These are phyloP conservation scores for Stenurella melanura DNA, from an alignment of 2,888 invertebrate species.

Conservation along the genomic window DNA sequence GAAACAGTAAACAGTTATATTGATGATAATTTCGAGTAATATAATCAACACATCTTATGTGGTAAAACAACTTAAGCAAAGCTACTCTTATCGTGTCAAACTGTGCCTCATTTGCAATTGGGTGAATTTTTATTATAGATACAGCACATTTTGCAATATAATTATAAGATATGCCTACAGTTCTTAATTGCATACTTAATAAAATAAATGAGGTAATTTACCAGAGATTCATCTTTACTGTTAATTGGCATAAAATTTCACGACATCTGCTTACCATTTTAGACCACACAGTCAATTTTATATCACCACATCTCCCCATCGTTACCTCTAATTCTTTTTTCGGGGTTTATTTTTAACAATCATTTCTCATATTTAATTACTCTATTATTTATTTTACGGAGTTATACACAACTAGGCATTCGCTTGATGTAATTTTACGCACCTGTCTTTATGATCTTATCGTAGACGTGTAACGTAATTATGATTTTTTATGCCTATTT, in stretches of 20 bases:
- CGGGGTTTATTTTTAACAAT: constrained; percentile 28
- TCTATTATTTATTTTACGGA: constrained; percentile 27
- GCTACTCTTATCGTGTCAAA: constrained; percentile 1
- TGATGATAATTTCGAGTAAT: constrained; percentile 9
- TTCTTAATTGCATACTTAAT: constrained; percentile 54
- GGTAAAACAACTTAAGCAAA: neutral
- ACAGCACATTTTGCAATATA: constrained; percentile 3
- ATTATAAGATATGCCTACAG: constrained; percentile 39
- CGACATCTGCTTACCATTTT: constrained; percentile 64
- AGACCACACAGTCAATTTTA: constrained; percentile 60
- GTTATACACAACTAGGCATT: constrained; percentile 3
- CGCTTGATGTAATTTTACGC: constrained; percentile 15
- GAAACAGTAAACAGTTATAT: constrained; percentile 26
- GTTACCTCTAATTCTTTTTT: constrained; percentile 19
- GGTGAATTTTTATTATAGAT: neutral
- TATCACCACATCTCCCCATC: constrained; percentile 45
- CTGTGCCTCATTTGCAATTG: constrained; percentile 21
- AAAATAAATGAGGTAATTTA: constrained; percentile 60
- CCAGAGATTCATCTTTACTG: constrained; percentile 53
- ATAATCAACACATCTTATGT: constrained; percentile 11
- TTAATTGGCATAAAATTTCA: constrained; percentile 67
- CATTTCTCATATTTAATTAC: constrained; percentile 18
- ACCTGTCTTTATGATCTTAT: constrained; percentile 19
- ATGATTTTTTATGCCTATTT: neutral
- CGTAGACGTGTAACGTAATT: constrained; percentile 10